Percentiles rank a stretch among this genome's conserved stretches.
Evolutionary conservation across 2,888 invertebrate genomes (phyloP).

Genomic region (Rambutsinella grinnellia): DNA sequence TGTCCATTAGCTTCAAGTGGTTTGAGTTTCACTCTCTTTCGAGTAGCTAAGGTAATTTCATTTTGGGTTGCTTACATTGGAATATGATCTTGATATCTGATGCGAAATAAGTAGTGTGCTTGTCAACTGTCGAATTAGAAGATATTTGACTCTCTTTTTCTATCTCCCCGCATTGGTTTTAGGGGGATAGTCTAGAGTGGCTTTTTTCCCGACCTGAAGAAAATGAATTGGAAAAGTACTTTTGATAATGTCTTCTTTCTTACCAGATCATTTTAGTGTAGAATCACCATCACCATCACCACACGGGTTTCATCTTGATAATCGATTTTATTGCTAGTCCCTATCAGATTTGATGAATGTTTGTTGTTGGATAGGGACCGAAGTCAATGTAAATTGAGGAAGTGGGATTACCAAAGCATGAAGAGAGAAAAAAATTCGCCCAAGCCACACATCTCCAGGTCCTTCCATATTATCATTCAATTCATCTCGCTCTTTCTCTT

Average conservation of each 20-base stretch:
- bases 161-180: no score
- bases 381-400: slow-evolving; percentile 20
- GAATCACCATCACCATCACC: background rate
- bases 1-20: no score
- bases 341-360: slow-evolving; percentile 37
- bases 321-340: slow-evolving; percentile 42
- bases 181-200: no score
- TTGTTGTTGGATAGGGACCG: background rate
- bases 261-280: no score
- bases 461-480: slow-evolving; percentile 17
- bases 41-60: no score
- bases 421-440: slow-evolving; percentile 34
- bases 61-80: background rate
- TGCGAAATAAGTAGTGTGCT: background rate
- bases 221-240: background rate
- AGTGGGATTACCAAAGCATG: slow-evolving; percentile 31
- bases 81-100: background rate
- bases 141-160: no score
- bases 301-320: slow-evolving; percentile 1
- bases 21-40: no score
- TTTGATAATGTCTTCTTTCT: no score
- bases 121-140: background rate
- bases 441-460: background rate
- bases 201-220: background rate
- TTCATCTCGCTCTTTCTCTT: slow-evolving; percentile 35